Percentiles rank a stretch among this genome's conserved stretches.
Evolutionary conservation across 2,113 vertebrate genomes (phyloP).

Genomic region (Pituophis catenifer): DNA sequence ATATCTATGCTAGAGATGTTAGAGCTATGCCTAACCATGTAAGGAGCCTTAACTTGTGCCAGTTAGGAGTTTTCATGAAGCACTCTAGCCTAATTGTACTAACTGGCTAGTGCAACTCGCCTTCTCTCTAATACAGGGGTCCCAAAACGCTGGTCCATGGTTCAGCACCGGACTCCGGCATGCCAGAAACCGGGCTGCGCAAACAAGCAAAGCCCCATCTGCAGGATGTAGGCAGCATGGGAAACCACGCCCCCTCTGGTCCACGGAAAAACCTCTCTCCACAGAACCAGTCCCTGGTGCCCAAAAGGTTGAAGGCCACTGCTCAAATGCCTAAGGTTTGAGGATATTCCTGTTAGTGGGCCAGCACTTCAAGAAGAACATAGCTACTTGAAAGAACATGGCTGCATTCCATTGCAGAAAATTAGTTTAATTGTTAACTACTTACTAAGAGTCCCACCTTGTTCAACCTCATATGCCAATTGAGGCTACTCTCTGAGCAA

Average conservation of each 20-base stretch:
- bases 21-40: not conserved
- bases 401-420: not conserved
- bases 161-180: fast-evolving
- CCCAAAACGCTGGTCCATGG: not conserved
- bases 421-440: not conserved
- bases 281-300: not conserved
- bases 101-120: not conserved
- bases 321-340: not conserved
- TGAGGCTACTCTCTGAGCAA: not conserved
- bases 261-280: not conserved
- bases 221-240: not conserved
- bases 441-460: conserved; percentile 5
- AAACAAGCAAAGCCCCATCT: not conserved
- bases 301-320: not conserved
- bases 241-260: not conserved
- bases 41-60: not conserved
- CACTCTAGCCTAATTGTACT: not conserved
- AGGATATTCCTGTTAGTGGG: not conserved
- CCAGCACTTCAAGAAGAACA: not conserved
- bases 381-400: not conserved
- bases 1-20: not conserved
- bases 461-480: not conserved
- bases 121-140: not conserved
- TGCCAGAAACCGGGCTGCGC: not conserved
- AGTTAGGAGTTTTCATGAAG: not conserved